Conservation (phyloP, 2,888 invertebrate species). For the Xestia rhomboidea region DNA sequence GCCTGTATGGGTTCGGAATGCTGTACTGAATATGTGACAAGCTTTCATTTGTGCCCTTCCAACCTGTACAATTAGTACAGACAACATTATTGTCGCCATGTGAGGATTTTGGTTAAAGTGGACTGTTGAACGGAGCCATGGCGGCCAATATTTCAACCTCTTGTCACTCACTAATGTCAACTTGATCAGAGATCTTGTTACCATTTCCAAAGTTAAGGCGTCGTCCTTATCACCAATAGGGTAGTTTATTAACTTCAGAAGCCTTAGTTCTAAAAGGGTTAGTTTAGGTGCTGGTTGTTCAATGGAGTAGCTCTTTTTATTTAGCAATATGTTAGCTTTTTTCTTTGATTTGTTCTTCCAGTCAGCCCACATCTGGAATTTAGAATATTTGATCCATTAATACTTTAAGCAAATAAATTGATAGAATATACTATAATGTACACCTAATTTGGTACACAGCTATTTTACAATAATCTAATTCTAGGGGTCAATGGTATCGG, state of each 20-base stretch:
- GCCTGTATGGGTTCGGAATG: not conserved
- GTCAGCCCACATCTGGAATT: conserved; percentile 76
- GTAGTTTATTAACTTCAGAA: conserved; percentile 72
- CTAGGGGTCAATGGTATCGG: not conserved
- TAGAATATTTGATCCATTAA: not conserved
- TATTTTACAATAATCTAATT: not conserved
- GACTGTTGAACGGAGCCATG: too few species aligned
- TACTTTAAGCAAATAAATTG: not conserved
- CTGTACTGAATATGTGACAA: not conserved
- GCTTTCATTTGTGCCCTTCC: not conserved
- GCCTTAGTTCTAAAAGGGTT: conserved; percentile 68
- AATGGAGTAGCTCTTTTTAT: conserved; percentile 61
- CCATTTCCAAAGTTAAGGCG: conserved; percentile 66
- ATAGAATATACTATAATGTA: not conserved
- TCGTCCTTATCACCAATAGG: conserved; percentile 69
- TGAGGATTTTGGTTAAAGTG: too few species aligned
- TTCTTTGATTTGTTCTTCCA: conserved; percentile 77
- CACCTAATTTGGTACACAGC: not conserved
- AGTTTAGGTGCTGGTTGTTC: conserved; percentile 50
- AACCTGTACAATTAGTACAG: not conserved
- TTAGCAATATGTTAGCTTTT: conserved; percentile 73
- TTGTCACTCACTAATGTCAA: not conserved
- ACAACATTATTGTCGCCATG: not conserved
- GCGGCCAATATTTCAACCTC: too few species aligned
- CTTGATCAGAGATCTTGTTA: not conserved